Evolutionary conservation across 2,888 invertebrate genomes (phyloP).

Genomic region (Drosophila affinis): DNA sequence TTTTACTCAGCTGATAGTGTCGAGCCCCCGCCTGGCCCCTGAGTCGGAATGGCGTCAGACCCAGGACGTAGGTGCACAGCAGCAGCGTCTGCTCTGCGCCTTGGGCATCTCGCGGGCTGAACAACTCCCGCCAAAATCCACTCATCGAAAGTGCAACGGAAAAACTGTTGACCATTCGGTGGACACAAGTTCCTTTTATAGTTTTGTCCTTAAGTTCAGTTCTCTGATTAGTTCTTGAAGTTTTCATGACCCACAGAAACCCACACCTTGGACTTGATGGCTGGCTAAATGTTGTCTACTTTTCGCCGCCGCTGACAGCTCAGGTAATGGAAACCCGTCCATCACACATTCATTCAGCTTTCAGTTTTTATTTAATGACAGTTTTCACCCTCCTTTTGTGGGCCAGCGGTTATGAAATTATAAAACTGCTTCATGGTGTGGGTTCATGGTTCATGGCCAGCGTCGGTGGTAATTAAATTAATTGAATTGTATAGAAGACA

Average conservation of each 20-base stretch:
- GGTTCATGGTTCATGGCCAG: constrained; percentile 26
- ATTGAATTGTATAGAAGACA: constrained; percentile 50
- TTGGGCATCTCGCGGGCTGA: constrained; percentile 80
- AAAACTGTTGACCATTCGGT: not conserved
- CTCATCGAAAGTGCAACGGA: constrained; percentile 37
- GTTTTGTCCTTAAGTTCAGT: not conserved
- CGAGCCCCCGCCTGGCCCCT: constrained; percentile 59
- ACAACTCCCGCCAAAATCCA: constrained; percentile 61
- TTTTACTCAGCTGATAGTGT: constrained; percentile 61
- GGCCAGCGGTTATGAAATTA: constrained; percentile 49
- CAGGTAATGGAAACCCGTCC: constrained; percentile 52
- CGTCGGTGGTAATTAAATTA: constrained; percentile 56
- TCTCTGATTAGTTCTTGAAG: constrained; percentile 47
- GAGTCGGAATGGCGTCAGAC: constrained; percentile 81
- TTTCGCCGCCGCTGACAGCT: constrained; percentile 34
- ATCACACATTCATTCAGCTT: constrained; percentile 27
- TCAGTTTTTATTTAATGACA: constrained; percentile 49
- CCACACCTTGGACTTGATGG: constrained; percentile 20
- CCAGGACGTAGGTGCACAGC: constrained; percentile 77
- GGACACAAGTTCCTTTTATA: constrained; percentile 53
- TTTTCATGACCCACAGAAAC: constrained; percentile 36
- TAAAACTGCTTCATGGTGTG: constrained; percentile 31
- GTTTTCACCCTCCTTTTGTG: constrained; percentile 17
- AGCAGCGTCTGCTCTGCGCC: constrained; percentile 79
- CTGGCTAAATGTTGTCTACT: constrained; percentile 30